Percentiles rank a stretch among this genome's conserved stretches.
Evolutionary conservation across 2,113 vertebrate genomes (phyloP).

Genomic region (Eidolon helvum): DNA sequence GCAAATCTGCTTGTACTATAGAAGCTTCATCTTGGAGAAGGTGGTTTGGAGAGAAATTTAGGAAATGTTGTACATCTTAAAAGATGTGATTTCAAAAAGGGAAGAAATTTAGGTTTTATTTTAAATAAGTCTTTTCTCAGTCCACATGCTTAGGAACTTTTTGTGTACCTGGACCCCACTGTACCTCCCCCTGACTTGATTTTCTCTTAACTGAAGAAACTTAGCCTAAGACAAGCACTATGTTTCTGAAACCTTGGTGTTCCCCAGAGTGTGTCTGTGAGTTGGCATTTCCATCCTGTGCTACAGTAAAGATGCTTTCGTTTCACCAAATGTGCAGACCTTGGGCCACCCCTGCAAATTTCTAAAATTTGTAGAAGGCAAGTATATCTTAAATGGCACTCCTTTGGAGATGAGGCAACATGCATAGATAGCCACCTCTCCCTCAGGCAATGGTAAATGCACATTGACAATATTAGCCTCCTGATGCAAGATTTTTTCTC

Average conservation of each 20-base stretch:
- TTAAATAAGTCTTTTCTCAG: background rate
- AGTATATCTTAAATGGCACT: background rate
- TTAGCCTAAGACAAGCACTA: fast-evolving
- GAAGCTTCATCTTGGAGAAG: background rate
- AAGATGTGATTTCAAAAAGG: background rate
- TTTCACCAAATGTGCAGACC: background rate
- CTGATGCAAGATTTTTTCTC: background rate
- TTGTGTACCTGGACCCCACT: background rate
- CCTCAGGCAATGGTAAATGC: background rate
- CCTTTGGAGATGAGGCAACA: background rate
- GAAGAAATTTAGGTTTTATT: background rate
- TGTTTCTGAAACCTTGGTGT: background rate
- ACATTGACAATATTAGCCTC: background rate
- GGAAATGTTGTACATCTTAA: background rate
- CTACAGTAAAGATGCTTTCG: background rate
- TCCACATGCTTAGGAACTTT: background rate
- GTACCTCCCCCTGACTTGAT: background rate
- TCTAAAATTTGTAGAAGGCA: background rate
- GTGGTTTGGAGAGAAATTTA: background rate
- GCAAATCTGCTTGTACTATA: background rate
- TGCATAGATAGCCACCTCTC: background rate
- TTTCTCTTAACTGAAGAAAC: background rate
- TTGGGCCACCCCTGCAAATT: background rate
- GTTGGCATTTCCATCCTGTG: background rate
- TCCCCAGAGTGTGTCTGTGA: background rate